These are phyloP conservation scores for Lasioglossum morio DNA, from an alignment of 2,888 invertebrate genomes.

Conservation along the genomic window DNA sequence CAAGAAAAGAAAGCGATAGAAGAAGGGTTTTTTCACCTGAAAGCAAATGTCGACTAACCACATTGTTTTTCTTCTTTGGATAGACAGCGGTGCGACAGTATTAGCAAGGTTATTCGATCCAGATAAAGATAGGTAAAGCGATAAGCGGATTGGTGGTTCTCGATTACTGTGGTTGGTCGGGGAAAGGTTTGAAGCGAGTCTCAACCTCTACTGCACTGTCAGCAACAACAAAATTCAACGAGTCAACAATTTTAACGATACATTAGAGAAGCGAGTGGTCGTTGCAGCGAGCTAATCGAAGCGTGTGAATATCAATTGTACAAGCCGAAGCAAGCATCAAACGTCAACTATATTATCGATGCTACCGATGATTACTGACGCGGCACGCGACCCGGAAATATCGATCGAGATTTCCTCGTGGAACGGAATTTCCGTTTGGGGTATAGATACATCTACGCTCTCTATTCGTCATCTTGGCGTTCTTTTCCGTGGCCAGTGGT, in stretches of 20 bases:
- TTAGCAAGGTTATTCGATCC: conserved; percentile 82
- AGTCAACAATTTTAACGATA: conserved; percentile 58
- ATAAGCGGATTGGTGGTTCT: conserved; percentile 28
- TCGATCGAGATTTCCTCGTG: background rate
- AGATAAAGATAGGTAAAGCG: conserved; percentile 81
- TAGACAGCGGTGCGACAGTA: conserved; percentile 79
- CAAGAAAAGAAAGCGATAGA: conserved; percentile 59
- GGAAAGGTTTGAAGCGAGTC: conserved; percentile 80
- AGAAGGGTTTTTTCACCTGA: conserved; percentile 66
- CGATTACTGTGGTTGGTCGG: conserved; percentile 74
- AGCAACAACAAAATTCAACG: conserved; percentile 82
- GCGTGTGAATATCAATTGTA: conserved; percentile 66
- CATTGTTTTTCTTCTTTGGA: conserved; percentile 71
- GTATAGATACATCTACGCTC: background rate
- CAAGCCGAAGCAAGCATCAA: conserved; percentile 76
- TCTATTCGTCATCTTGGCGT: too few species aligned
- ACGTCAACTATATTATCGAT: conserved; percentile 71
- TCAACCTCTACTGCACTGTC: conserved; percentile 81
- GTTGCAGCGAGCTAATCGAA: conserved; percentile 70
- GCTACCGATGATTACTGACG: conserved; percentile 58
- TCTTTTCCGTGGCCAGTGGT: too few species aligned
- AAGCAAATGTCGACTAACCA: conserved; percentile 77
- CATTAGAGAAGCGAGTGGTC: conserved; percentile 62
- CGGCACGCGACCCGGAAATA: conserved; percentile 42
- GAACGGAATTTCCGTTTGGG: background rate